These are phyloP conservation scores for Battus philenor DNA, from an alignment of 1,140 invertebrate genomes.

Conservation along the genomic window DNA sequence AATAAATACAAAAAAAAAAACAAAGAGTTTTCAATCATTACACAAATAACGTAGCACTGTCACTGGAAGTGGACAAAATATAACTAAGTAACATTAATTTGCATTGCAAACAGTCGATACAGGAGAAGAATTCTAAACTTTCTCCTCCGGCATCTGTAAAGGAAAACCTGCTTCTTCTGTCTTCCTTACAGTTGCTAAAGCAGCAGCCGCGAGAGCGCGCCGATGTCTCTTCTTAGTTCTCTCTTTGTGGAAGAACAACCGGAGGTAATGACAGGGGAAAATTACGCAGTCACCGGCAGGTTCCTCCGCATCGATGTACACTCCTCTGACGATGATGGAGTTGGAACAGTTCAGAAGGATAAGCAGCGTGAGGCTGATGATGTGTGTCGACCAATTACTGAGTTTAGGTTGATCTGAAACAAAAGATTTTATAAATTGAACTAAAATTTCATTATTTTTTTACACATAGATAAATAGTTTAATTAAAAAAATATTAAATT, in stretches of 20 bases:
- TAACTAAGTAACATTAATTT: constrained; percentile 23
- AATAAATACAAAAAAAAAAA: background rate
- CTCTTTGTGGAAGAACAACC: constrained; percentile 84
- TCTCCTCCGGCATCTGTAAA: constrained; percentile 56
- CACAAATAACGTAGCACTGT: constrained; percentile 5
- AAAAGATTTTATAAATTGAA: constrained; percentile 1
- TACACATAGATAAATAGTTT: background rate
- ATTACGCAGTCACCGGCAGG: constrained; percentile 86
- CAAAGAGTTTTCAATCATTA: constrained; percentile 1
- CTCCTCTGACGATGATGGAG: constrained; percentile 87
- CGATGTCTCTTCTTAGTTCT: constrained; percentile 77
- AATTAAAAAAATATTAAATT: background rate
- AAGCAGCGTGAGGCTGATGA: constrained; percentile 83
- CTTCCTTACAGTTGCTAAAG: constrained; percentile 33
- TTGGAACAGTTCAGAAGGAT: constrained; percentile 90
- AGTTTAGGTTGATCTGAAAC: constrained; percentile 79
- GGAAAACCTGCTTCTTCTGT: constrained; percentile 54
- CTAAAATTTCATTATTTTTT: too few species aligned
- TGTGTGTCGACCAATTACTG: constrained; percentile 87
- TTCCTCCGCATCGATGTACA: constrained; percentile 90
- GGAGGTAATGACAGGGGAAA: constrained; percentile 87
- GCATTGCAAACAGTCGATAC: constrained; percentile 5
- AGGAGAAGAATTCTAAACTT: constrained; percentile 35
- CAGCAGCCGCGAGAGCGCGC: constrained; percentile 46
- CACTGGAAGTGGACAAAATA: constrained; percentile 15